These are phyloP conservation scores for Sphenopsis melanotis DNA, from an alignment of 2,797 vertebrate genomes.

Conservation along the genomic window DNA sequence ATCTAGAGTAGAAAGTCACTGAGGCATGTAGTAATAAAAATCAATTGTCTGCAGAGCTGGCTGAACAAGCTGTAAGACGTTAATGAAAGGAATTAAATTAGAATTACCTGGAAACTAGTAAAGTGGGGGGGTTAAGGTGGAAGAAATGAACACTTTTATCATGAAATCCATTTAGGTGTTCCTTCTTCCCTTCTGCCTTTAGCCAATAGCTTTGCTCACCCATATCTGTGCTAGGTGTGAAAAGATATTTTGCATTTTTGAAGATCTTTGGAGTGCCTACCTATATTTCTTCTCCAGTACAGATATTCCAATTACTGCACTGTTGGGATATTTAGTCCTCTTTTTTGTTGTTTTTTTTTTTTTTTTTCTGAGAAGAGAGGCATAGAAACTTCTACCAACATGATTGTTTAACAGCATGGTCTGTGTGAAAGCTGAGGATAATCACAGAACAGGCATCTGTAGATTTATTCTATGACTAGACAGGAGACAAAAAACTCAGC, in stretches of 20 bases:
- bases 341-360: background rate
- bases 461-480: background rate
- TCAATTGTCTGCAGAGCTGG: slow-evolving; percentile 49
- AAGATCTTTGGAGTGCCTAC: background rate
- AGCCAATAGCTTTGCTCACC: background rate
- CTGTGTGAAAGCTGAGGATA: background rate
- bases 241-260: background rate
- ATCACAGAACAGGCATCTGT: background rate
- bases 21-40: slow-evolving; percentile 34
- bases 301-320: background rate
- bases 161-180: background rate
- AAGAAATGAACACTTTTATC: background rate
- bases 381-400: background rate
- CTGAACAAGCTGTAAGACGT: slow-evolving; percentile 39
- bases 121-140: background rate
- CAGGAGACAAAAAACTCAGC: background rate
- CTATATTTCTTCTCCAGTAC: background rate
- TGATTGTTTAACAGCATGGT: background rate
- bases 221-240: background rate
- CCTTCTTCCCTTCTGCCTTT: background rate
- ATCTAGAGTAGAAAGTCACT: background rate
- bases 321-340: background rate
- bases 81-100: slow-evolving; percentile 57
- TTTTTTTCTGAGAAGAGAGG: background rate
- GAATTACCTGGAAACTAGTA: slow-evolving; percentile 41